Evolutionary conservation across 2,888 invertebrate genomes (phyloP).

Genomic region (Gerris lacustris): DNA sequence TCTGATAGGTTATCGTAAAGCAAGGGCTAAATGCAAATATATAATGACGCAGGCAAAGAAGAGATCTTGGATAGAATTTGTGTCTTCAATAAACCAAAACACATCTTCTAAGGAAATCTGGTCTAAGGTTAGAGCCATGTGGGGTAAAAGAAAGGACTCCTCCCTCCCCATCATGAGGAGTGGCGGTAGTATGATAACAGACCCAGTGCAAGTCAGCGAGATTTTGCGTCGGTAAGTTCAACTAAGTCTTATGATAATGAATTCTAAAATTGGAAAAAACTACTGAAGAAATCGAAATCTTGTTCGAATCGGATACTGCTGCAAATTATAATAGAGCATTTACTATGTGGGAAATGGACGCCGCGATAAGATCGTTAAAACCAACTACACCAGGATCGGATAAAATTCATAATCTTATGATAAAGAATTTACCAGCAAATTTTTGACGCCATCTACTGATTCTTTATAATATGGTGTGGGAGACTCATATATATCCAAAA

Average conservation of each 20-base stretch:
- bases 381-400: background rate
- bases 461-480: background rate
- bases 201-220: background rate
- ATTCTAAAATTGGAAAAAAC: background rate
- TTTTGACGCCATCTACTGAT: background rate
- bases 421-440: background rate
- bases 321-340: background rate
- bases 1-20: background rate
- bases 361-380: background rate
- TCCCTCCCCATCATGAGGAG: background rate
- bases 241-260: no score
- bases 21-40: background rate
- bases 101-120: background rate
- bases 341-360: background rate
- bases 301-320: background rate
- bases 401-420: background rate
- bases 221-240: background rate
- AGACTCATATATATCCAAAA: background rate
- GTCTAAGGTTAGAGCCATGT: background rate
- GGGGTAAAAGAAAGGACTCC: background rate
- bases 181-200: background rate
- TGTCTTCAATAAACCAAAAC: slow-evolving; percentile 2
- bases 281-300: background rate
- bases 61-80: background rate
- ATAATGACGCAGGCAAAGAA: background rate